Percentiles rank a stretch among this genome's conserved stretches.
phyloP scores from a whole-genome alignment of 1,140 invertebrate species.

The Apis cerana region DNA sequence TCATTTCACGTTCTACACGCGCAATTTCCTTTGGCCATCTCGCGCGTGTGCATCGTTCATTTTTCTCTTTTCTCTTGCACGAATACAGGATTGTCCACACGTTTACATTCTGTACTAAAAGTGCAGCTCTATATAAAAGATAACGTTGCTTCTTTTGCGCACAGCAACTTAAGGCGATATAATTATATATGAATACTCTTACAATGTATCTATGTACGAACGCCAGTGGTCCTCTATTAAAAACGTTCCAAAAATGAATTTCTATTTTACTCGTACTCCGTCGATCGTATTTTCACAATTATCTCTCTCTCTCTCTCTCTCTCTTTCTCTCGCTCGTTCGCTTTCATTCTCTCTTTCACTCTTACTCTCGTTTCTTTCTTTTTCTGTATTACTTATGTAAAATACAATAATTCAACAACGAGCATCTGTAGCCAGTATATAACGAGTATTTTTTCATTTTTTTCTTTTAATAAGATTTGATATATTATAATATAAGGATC shows the following conservation, averaged over 20 bases:
- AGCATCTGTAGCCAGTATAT: slow-evolving; percentile 45
- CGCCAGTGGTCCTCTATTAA: slow-evolving; percentile 54
- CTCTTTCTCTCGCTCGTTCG: not conserved
- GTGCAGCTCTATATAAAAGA: slow-evolving; percentile 55
- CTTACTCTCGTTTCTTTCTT: not conserved
- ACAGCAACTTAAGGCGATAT: slow-evolving; percentile 44
- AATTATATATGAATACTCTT: slow-evolving; percentile 40
- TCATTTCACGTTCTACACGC: not conserved
- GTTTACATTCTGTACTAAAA: slow-evolving; percentile 39
- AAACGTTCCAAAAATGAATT: slow-evolving; percentile 52
- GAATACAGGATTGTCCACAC: slow-evolving; percentile 45
- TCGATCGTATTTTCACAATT: slow-evolving; percentile 31
- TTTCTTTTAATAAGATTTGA: slow-evolving; percentile 33
- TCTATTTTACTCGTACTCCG: slow-evolving; percentile 23
- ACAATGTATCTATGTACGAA: slow-evolving; percentile 44
- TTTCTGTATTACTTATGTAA: slow-evolving; percentile 25
- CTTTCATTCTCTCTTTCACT: not conserved
- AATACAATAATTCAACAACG: slow-evolving; percentile 49
- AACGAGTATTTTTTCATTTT: slow-evolving; percentile 42
- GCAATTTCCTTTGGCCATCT: slow-evolving; percentile 18
- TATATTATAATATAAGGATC: slow-evolving; percentile 42
- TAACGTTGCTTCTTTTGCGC: slow-evolving; percentile 37
- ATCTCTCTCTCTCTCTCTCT: not conserved
- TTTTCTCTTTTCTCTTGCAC: slow-evolving; percentile 5
- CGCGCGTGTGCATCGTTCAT: not conserved